Evolutionary conservation across 1,140 invertebrate genomes (phyloP).

Genomic region (Himalopsyche phryganea): DNA sequence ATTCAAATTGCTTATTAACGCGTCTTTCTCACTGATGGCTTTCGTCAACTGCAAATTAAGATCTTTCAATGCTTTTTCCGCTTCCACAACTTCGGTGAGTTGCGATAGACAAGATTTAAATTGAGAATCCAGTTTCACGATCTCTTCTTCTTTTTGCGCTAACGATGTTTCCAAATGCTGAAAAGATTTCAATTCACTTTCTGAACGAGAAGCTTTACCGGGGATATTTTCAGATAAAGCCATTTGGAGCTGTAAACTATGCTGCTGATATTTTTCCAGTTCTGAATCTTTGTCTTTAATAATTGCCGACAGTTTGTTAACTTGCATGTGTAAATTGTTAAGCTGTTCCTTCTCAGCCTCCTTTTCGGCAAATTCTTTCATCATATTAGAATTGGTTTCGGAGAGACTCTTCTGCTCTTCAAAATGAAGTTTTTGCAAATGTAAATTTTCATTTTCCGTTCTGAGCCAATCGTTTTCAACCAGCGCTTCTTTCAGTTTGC

Average conservation of each 20-base stretch:
- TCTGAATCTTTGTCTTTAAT: slow-evolving; percentile 38
- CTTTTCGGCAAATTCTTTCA: not conserved
- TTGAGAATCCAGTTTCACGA: slow-evolving; percentile 13
- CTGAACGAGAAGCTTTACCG: not conserved
- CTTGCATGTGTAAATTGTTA: slow-evolving; percentile 4
- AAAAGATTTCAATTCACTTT: slow-evolving; percentile 1
- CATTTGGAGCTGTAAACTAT: slow-evolving; percentile 35
- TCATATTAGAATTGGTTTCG: not conserved
- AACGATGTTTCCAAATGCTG: slow-evolving; percentile 2
- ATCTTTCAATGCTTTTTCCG: slow-evolving; percentile 18
- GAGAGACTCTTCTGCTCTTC: not conserved
- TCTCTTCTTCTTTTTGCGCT: slow-evolving; percentile 26
- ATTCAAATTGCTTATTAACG: slow-evolving; percentile 13
- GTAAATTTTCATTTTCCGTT: slow-evolving; percentile 40
- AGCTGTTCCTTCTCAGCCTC: not conserved
- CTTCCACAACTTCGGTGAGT: slow-evolving; percentile 17
- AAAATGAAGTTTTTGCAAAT: slow-evolving; percentile 6
- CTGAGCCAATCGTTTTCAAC: slow-evolving; percentile 37
- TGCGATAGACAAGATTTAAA: slow-evolving; percentile 22
- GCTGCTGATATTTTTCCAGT: slow-evolving; percentile 35
- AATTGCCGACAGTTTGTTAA: slow-evolving; percentile 26
- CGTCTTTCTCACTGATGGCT: slow-evolving; percentile 22
- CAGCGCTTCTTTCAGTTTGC: slow-evolving; percentile 39
- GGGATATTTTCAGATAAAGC: slow-evolving; percentile 4
- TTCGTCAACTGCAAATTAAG: not conserved